Evolutionary conservation across 2,888 invertebrate species (phyloP).

Genomic region (Drymonia ruficornis): DNA sequence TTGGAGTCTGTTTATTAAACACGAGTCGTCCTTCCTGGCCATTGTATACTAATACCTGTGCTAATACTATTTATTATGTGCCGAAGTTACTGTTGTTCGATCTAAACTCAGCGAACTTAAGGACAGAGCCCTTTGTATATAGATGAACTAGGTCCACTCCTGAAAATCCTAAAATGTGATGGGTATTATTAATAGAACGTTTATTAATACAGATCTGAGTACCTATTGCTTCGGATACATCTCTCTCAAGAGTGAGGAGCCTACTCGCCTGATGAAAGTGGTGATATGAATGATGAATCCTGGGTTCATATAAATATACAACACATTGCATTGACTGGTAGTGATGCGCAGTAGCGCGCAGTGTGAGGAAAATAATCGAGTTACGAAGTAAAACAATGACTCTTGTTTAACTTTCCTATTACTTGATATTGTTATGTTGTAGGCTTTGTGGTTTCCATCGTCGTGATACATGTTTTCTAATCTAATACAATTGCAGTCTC

Average conservation of each 20-base stretch:
- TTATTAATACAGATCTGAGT: too few species aligned
- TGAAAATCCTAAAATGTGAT: too few species aligned
- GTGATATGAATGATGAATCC: conserved; percentile 46
- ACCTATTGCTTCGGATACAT: too few species aligned
- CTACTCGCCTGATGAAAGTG: conserved; percentile 46
- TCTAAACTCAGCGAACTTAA: too few species aligned
- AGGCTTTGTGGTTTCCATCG: conserved; percentile 11
- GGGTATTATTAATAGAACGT: too few species aligned
- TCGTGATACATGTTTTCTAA: background rate
- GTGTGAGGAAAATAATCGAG: conserved; percentile 28
- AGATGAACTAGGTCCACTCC: too few species aligned
- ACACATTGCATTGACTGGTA: conserved; percentile 45
- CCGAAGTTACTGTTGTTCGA: too few species aligned
- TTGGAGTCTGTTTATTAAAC: conserved; percentile 70
- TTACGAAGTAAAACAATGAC: conserved; percentile 24
- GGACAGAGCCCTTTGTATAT: too few species aligned
- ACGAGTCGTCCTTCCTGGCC: conserved; percentile 52
- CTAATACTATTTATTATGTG: background rate
- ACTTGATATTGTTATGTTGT: conserved; percentile 7
- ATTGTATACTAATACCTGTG: conserved; percentile 9
- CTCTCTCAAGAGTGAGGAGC: conserved; percentile 9
- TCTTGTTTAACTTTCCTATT: conserved; percentile 18
- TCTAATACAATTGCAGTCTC: too few species aligned
- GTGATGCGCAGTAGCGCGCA: conserved; percentile 51
- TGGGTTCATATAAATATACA: too few species aligned